Base-by-base conservation (phyloP, 2,888 invertebrate species). In the Lissonota sp. region DNA sequence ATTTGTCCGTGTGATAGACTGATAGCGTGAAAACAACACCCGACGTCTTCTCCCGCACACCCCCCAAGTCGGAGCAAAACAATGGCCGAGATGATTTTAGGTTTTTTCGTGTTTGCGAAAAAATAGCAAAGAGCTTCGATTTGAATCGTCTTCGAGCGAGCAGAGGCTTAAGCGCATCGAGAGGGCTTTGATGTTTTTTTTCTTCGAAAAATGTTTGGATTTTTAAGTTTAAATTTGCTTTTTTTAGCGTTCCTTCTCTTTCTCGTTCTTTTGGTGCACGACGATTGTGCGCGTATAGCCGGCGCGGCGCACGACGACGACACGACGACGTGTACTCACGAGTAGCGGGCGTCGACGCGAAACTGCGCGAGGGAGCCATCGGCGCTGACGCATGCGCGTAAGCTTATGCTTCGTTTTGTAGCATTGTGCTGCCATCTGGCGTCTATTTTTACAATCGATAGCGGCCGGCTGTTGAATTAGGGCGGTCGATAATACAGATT, bases 281-380 rank as follows among this genome's bases (percentile, higher is more conserved):
- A 44, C 44, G 66, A 42, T 10, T 49, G 60, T 66, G 78, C 60
- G 71, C 66, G 70, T 64, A 46, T 74, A 60, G 70, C 81, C 81
- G 81, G 81, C 74, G 80, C 81, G 81, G 81, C 74, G 80, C 77
- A 78, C 77, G 66, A 81, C 75, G 69, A 76, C 53, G 53, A 57
- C 37, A 40, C 39, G 40, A 60, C 73, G 81, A 81, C 78, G 81
- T 74, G 81, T n/a, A n/a, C n/a, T 78, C 81, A 81, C 81, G 74
- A 81, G 81, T 81, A 81, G 81, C 81, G 81, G 81, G 81, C 81
- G 81, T 81, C 78, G 81, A 74, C 81, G 81, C 78, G 64, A 66
- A 81, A 66, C 81, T 42, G 60, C 46, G 60, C 40, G 74, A 81
- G 70, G 78, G 70, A 81, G 66, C 73, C 74, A 67, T 70, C 74